Evolutionary conservation across 2,797 vertebrate species (phyloP).

Genomic region (Threskiornis aethiopicus): DNA sequence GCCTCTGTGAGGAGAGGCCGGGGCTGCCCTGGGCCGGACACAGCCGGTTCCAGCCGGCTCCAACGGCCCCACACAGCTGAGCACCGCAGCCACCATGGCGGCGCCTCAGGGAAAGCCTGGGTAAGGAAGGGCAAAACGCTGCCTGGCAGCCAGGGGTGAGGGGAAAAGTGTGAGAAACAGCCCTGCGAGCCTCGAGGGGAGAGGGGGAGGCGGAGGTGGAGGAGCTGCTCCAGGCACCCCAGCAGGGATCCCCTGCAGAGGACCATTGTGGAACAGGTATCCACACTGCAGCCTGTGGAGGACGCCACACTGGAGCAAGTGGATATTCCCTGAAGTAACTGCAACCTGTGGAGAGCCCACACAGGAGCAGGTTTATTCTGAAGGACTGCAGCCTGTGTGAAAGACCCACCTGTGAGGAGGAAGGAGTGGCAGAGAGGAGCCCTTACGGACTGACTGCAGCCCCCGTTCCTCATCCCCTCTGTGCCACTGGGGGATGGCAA

Average conservation of each 20-base stretch:
- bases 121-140: background rate
- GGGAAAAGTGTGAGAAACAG: background rate
- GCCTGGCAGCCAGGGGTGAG: accelerated
- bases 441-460: background rate
- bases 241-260: background rate
- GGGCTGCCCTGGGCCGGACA: accelerated
- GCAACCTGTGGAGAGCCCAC: background rate
- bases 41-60: background rate
- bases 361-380: background rate
- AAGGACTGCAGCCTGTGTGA: background rate
- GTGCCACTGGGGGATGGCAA: background rate
- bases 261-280: accelerated
- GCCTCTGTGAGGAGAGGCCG: background rate
- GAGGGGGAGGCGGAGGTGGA: accelerated
- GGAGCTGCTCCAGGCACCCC: accelerated
- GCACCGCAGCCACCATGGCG: accelerated
- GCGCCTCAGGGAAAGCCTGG: accelerated
- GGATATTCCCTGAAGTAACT: background rate
- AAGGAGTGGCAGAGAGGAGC: background rate
- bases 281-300: background rate
- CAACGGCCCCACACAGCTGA: accelerated
- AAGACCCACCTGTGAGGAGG: background rate
- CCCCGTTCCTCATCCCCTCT: background rate
- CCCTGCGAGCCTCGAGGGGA: accelerated
- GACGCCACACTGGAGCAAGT: background rate